Evolutionary conservation across 2,113 vertebrate genomes (phyloP).

Genomic region (Hassar affinis): DNA sequence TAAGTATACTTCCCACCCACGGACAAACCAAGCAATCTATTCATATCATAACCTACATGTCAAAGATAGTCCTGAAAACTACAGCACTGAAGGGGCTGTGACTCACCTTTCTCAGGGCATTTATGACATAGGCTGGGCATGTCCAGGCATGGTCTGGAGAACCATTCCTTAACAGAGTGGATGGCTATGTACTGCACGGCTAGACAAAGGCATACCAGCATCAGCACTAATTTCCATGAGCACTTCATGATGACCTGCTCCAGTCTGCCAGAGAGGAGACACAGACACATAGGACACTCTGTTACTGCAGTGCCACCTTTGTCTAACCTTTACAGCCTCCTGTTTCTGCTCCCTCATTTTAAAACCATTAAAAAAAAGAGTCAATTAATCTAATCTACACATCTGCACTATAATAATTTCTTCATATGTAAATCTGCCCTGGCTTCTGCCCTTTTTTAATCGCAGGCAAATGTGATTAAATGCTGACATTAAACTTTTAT

Average conservation of each 20-base stretch:
- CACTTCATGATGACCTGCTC: conserved; percentile 74
- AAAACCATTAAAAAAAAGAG: not conserved
- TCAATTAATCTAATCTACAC: not conserved
- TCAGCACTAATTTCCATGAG: conserved; percentile 78
- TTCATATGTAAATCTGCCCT: not conserved
- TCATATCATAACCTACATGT: not conserved
- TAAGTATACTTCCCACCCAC: conserved; percentile 66
- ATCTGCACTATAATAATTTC: not conserved
- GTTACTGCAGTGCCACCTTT: conserved; percentile 11
- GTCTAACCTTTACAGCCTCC: not conserved
- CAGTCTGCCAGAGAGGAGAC: conserved; percentile 48
- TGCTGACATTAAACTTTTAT: not conserved
- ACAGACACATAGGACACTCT: conserved; percentile 23
- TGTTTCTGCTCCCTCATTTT: not conserved
- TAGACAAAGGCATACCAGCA: conserved; percentile 74
- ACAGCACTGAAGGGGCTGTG: not conserved
- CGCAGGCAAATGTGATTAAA: not conserved
- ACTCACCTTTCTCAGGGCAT: conserved; percentile 67
- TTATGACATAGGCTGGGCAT: conserved; percentile 64
- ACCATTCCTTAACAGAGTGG: conserved; percentile 70
- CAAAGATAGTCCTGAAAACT: not conserved
- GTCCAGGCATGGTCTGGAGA: conserved; percentile 66
- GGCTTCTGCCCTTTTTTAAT: not conserved
- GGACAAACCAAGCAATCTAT: not conserved
- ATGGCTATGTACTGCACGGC: conserved; percentile 79